Conservation (phyloP, 2,888 invertebrate species). For the Heliconius ethilla region DNA sequence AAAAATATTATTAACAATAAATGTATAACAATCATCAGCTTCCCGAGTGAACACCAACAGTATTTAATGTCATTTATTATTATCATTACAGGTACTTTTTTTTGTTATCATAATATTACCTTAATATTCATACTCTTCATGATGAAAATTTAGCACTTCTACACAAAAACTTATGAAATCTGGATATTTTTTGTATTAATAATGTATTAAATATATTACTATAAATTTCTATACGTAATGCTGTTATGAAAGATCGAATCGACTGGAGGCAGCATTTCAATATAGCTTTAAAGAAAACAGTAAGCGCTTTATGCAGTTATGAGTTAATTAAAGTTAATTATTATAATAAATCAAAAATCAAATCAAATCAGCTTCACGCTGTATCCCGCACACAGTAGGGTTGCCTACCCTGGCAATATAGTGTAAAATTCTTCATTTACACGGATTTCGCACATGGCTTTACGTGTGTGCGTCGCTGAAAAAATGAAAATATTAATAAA, state of each 20-base stretch:
- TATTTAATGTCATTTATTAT: too few relatives aligned
- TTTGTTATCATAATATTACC: not conserved
- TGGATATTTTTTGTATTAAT: too few relatives aligned
- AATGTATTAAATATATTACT: too few relatives aligned
- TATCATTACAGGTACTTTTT: too few relatives aligned
- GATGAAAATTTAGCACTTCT: not conserved
- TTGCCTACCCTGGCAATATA: not conserved
- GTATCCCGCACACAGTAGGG: not conserved
- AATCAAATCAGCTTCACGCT: not conserved
- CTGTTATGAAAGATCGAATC: not conserved
- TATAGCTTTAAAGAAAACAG: not conserved
- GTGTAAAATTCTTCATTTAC: not conserved
- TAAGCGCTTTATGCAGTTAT: not conserved
- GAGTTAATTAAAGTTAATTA: not conserved
- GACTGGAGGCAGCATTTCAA: not conserved
- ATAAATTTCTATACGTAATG: constrained; percentile 1
- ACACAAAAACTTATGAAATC: not conserved
- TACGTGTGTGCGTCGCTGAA: not conserved
- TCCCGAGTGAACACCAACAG: too few relatives aligned
- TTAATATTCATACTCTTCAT: not conserved
- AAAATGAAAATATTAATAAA: too few relatives aligned
- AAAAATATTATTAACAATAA: too few relatives aligned
- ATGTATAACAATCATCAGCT: too few relatives aligned
- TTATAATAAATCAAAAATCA: not conserved
- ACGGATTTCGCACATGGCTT: not conserved